These are phyloP conservation scores for Cyprinella venusta DNA, from an alignment of 2,797 vertebrate genomes.

Conservation along the genomic window DNA sequence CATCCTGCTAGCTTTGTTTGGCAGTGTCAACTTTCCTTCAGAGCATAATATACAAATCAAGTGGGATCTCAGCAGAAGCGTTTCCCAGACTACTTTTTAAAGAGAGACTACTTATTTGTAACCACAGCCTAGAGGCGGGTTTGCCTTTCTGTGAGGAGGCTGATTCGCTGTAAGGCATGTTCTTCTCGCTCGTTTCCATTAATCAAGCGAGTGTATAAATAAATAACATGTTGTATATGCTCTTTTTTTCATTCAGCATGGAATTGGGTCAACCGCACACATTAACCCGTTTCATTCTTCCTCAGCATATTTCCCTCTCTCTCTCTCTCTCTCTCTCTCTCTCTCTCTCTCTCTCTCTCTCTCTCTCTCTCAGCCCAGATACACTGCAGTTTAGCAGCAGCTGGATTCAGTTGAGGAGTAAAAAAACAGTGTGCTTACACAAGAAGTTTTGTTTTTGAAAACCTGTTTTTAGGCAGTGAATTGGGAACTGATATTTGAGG, in stretches of 20 bases:
- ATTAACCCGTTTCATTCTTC: constrained; percentile 63
- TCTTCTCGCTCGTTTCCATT: constrained; percentile 43
- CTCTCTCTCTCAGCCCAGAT: constrained; percentile 52
- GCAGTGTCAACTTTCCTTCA: constrained; percentile 1
- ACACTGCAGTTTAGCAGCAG: constrained; percentile 47
- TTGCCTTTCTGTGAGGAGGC: constrained; percentile 62
- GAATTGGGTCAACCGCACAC: constrained; percentile 81
- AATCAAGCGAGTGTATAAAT: constrained; percentile 65
- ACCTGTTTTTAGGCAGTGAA: constrained; percentile 67
- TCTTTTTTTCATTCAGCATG: constrained; percentile 72
- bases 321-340: constrained; percentile 22
- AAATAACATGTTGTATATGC: constrained; percentile 53
- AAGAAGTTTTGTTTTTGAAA: constrained; percentile 15
- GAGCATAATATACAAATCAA: constrained; percentile 37
- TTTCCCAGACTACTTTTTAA: constrained; percentile 30
- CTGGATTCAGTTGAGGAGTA: constrained; percentile 31
- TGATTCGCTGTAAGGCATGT: constrained; percentile 69
- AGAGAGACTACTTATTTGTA: constrained; percentile 41
- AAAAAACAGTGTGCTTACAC: constrained; percentile 9
- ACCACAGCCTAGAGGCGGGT: constrained; percentile 66
- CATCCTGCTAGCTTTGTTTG: not conserved
- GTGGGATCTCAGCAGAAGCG: constrained; percentile 8
- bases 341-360: constrained; percentile 51
- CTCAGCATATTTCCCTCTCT: not conserved
- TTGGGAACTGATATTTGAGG: constrained; percentile 45